Conservation (phyloP, 2,797 vertebrate species). For the Smutsia gigantea region DNA sequence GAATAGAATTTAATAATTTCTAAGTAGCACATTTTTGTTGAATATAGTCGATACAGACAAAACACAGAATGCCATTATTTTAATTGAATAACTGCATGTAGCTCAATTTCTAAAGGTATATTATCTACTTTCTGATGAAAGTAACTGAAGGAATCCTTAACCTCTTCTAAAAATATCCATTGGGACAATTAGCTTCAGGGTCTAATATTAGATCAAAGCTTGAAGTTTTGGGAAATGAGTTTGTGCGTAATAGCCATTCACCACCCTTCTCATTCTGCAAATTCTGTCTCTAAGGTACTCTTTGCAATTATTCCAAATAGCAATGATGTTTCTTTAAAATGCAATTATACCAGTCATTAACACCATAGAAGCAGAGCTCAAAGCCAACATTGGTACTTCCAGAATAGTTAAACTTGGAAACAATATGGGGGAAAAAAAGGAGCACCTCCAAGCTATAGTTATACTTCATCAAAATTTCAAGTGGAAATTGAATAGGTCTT, state of each 20-base stretch:
- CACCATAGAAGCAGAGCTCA: background rate
- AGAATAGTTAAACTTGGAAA: conserved; percentile 32
- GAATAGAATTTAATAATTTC: conserved; percentile 16
- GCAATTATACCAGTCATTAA: conserved; percentile 60
- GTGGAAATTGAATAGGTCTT: background rate
- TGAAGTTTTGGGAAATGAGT: conserved; percentile 49
- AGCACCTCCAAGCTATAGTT: background rate
- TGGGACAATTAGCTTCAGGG: conserved; percentile 35
- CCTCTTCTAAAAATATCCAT: conserved; percentile 46
- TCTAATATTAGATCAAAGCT: conserved; percentile 60
- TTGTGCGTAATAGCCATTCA: conserved; percentile 49
- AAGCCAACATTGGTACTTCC: background rate
- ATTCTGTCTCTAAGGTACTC: conserved; percentile 53
- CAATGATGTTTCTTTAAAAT: conserved; percentile 59
- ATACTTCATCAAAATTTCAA: conserved; percentile 8
- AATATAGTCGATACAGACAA: background rate
- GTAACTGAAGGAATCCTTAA: conserved; percentile 28
- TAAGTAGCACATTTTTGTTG: background rate
- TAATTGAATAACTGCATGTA: conserved; percentile 38
- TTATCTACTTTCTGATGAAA: conserved; percentile 45
- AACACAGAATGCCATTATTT: conserved; percentile 18
- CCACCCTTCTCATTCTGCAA: conserved; percentile 40
- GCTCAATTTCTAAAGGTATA: background rate
- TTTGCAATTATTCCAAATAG: conserved; percentile 55
- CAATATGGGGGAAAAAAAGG: background rate